Base-by-base conservation (phyloP, 2,113 vertebrate genomes). In the Phyllostomus hastatus region DNA sequence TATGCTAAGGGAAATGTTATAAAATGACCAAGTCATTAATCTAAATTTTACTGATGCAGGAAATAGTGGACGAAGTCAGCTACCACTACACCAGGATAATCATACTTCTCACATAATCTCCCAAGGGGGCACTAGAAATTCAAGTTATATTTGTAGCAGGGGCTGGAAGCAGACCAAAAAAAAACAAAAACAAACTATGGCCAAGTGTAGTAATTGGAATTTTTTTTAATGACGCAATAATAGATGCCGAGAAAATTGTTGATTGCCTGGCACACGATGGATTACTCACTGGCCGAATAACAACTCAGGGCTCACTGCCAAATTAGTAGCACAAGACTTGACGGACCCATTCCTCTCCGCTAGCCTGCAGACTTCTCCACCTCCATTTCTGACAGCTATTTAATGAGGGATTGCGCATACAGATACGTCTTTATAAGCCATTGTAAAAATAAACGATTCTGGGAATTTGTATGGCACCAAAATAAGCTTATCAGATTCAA, bases 161-260 rank as follows among this genome's bases (percentile, higher is more conserved):
- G 38, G 24, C 70, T 97, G 79, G 73, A 97, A 95, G 57, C 28
- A 91, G n/a, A 90, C 24, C 93, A 73, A 73, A 31, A 52, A 89
- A 52, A 41, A 41, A 41, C 3, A 41, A 41, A 41, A 41, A 41
- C 38, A 41, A 89, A 64, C 83, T 46, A 84, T 35, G 95, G 91
- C 93, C 93, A 97, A 94, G 54, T 70, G 7, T n/a, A 83, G 91
- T 95, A 90, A 97, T 91, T 95, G 89, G 46, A 81, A 87, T 95
- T 96, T 10, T 95, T 87, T 87, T 82, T 96, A 97, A 96, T 93
- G 95, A 95, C 50, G 79, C 57, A 73, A 87, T 95, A 95, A 97
- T 95, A 95, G 91, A 91, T 91, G 69, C 31, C 43, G 61, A 88
- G 86, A 94, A 97, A 80, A 93, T 83, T 89, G 85, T 54, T 92